Evolutionary conservation across 2,113 vertebrate species (phyloP).

Genomic region (Agelaius phoeniceus): DNA sequence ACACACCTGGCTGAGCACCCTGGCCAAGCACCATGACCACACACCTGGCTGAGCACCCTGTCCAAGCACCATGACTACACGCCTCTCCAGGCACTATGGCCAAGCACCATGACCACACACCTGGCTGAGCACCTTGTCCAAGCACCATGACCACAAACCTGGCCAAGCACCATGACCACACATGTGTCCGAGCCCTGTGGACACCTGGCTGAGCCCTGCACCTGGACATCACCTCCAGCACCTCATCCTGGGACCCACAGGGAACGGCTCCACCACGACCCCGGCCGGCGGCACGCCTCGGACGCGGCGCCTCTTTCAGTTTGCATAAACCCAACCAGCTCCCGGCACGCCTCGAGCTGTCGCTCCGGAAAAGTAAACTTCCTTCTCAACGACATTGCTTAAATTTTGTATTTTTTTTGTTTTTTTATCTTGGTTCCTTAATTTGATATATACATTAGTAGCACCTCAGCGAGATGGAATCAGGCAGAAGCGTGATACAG

Average conservation of each 20-base stretch:
- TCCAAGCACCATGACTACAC: neutral
- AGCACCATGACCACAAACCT: neutral
- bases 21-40: neutral
- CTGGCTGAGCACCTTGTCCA: rapidly evolving
- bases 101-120: neutral
- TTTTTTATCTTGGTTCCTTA: constrained; percentile 26
- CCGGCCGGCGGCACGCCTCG: neutral
- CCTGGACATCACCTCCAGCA: neutral
- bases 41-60: too few relatives aligned
- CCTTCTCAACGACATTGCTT: constrained; percentile 39
- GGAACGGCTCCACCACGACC: neutral
- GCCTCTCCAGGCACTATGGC: neutral
- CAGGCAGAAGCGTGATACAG: constrained; percentile 68
- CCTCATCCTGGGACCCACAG: rapidly evolving
- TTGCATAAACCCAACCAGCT: constrained; percentile 44
- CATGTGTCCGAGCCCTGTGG: neutral
- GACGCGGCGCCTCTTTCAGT: neutral
- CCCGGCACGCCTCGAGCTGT: constrained; percentile 5
- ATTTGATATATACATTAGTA: constrained; percentile 51
- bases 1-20: neutral
- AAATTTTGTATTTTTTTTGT: neutral
- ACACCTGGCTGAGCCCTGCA: neutral
- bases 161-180: neutral
- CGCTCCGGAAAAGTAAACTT: constrained; percentile 34
- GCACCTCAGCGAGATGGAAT: constrained; percentile 78